A percentile compares a stretch with the other conserved stretches of the same genome.
phyloP scores from a whole-genome alignment of 2,888 invertebrate genomes.

The Homarus gammarus region DNA sequence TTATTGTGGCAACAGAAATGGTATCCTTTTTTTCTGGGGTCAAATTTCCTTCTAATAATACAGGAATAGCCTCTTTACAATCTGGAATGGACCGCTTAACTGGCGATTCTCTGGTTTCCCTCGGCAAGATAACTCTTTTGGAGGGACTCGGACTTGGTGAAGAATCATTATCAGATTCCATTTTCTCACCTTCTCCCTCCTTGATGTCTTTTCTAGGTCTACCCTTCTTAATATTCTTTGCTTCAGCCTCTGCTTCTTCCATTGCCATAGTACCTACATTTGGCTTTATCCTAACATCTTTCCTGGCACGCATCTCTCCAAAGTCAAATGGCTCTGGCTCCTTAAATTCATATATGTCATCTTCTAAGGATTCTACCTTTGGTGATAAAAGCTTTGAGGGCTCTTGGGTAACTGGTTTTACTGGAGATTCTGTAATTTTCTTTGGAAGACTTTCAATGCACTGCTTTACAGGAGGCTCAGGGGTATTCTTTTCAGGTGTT shows the following conservation, averaged over 20 bases:
- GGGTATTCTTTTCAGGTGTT: constrained; percentile 60
- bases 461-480: constrained; percentile 56
- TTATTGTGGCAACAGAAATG: constrained; percentile 20
- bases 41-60: constrained; percentile 13
- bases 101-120: constrained; percentile 64
- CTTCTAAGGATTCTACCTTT: constrained; percentile 65
- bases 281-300: constrained; percentile 58
- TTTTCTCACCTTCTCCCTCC: constrained; percentile 58
- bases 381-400: constrained; percentile 51
- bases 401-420: constrained; percentile 45
- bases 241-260: constrained; percentile 57
- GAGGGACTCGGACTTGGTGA: constrained; percentile 65
- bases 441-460: constrained; percentile 41
- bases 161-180: constrained; percentile 57
- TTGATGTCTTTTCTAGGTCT: constrained; percentile 45
- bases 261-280: constrained; percentile 30
- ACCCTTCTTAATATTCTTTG: constrained; percentile 61
- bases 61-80: constrained; percentile 21
- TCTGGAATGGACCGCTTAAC: constrained; percentile 41
- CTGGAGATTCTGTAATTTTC: constrained; percentile 56
- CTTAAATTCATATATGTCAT: constrained; percentile 75
- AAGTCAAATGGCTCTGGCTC: constrained; percentile 75
- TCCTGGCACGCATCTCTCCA: constrained; percentile 72
- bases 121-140: constrained; percentile 38
- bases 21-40: constrained; percentile 56